Evolutionary conservation across 2,797 vertebrate genomes (phyloP).

Genomic region (Oreortyx pictus): DNA sequence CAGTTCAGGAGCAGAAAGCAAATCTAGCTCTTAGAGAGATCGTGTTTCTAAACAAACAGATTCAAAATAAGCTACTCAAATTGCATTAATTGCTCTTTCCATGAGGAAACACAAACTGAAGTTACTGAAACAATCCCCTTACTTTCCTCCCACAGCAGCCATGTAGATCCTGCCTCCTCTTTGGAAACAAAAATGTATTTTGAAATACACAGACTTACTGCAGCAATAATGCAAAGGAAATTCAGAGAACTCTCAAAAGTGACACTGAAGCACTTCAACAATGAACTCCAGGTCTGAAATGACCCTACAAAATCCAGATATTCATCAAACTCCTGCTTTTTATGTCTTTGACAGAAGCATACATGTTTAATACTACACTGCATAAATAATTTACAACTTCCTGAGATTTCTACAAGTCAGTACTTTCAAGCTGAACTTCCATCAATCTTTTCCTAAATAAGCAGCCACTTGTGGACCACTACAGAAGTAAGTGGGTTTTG

Average conservation of each 20-base stretch:
- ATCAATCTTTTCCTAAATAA: background rate
- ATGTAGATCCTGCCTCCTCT: background rate
- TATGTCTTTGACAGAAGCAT: background rate
- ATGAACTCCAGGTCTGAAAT: background rate
- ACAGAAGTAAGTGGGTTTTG: background rate
- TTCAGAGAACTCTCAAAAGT: background rate
- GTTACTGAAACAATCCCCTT: conserved; percentile 39
- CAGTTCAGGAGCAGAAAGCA: conserved; percentile 16
- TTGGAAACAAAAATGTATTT: background rate
- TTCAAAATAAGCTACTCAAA: conserved; percentile 44
- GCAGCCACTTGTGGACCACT: background rate
- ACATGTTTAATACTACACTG: background rate
- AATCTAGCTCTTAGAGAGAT: background rate
- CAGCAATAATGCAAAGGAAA: background rate
- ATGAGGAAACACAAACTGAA: conserved; percentile 39
- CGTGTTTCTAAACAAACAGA: conserved; percentile 8
- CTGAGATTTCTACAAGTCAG: background rate
- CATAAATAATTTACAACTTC: background rate
- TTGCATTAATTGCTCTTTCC: conserved; percentile 38
- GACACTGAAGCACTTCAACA: background rate
- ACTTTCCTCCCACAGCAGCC: background rate
- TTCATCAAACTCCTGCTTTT: background rate
- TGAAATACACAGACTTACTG: conserved; percentile 2
- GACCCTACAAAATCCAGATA: background rate
- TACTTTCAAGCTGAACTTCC: background rate